Conservation (phyloP, 2,113 vertebrate species). For the Struthio camelus region DNA sequence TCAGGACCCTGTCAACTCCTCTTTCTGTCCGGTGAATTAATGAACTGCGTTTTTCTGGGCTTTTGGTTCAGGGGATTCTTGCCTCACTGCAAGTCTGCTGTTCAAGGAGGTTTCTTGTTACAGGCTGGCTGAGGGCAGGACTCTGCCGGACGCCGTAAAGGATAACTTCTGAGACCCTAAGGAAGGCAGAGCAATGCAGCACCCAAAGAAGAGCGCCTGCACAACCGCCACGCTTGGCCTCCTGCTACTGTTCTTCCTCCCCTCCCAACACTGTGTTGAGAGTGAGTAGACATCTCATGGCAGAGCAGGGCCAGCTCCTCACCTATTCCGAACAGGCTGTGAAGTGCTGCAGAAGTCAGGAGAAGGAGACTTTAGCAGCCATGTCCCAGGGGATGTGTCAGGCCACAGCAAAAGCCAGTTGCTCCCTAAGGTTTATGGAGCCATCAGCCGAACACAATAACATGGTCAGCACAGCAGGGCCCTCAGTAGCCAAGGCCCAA, state of each 20-base stretch:
- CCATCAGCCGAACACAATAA: too few relatives aligned
- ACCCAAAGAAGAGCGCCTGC: neutral
- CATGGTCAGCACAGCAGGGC: too few relatives aligned
- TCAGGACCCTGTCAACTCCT: neutral
- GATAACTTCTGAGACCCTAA: neutral
- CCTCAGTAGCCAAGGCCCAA: too few relatives aligned
- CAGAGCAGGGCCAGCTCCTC: too few relatives aligned
- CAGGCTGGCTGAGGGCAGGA: neutral
- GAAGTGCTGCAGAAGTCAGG: accelerated
- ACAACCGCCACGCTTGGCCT: accelerated
- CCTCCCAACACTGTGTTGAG: neutral
- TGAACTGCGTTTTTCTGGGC: neutral
- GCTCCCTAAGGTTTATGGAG: too few relatives aligned
- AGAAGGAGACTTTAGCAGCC: too few relatives aligned
- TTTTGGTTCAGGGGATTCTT: accelerated
- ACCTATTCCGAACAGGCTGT: neutral
- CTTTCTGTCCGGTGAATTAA: accelerated
- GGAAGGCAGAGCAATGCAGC: neutral
- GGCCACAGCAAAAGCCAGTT: too few relatives aligned
- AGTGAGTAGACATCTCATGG: too few relatives aligned
- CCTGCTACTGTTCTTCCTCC: neutral
- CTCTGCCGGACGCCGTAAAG: accelerated
- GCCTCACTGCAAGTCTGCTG: neutral
- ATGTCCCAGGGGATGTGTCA: too few relatives aligned
- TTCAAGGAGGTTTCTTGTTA: neutral